phyloP scores from a whole-genome alignment of 2,888 invertebrate species.

The Napeogenes sylphis region DNA sequence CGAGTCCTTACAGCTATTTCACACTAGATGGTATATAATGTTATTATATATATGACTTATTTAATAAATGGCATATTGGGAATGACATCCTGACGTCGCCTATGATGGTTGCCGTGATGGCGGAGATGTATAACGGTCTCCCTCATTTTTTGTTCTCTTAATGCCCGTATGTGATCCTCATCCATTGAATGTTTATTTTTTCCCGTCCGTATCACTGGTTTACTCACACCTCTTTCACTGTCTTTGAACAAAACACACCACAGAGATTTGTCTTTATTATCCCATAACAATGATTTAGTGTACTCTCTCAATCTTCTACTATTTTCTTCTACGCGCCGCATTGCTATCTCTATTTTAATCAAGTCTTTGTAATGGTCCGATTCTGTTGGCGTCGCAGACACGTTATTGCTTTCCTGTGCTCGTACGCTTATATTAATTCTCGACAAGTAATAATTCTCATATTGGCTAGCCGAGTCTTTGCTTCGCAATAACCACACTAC shows the following conservation, averaged over 20 bases:
- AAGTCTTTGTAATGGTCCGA: constrained; percentile 73
- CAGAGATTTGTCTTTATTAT: constrained; percentile 72
- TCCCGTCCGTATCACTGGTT: constrained; percentile 40
- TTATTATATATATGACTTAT: constrained; percentile 40
- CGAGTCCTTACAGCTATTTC: constrained; percentile 45
- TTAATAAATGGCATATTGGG: constrained; percentile 66
- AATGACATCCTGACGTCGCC: constrained; percentile 57
- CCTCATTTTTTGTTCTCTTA: constrained; percentile 67
- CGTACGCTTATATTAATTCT: constrained; percentile 74
- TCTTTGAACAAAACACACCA: constrained; percentile 76
- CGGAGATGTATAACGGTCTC: constrained; percentile 67
- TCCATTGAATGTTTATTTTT: constrained; percentile 55
- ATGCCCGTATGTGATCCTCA: constrained; percentile 60
- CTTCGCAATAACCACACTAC: constrained; percentile 70
- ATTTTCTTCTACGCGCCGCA: constrained; percentile 74
- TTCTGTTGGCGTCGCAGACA: constrained; percentile 51
- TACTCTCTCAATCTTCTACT: constrained; percentile 72
- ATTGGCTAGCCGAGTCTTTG: constrained; percentile 59
- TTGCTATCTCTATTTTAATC: constrained; percentile 75
- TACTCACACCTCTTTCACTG: constrained; percentile 54
- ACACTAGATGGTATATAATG: constrained; percentile 36
- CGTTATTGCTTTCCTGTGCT: constrained; percentile 52
- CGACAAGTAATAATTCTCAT: constrained; percentile 77
- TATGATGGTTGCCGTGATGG: constrained; percentile 66
- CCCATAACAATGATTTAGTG: constrained; percentile 72